Conservation (phyloP, 2,888 invertebrate species). For the Drosophila kambysellisi region DNA sequence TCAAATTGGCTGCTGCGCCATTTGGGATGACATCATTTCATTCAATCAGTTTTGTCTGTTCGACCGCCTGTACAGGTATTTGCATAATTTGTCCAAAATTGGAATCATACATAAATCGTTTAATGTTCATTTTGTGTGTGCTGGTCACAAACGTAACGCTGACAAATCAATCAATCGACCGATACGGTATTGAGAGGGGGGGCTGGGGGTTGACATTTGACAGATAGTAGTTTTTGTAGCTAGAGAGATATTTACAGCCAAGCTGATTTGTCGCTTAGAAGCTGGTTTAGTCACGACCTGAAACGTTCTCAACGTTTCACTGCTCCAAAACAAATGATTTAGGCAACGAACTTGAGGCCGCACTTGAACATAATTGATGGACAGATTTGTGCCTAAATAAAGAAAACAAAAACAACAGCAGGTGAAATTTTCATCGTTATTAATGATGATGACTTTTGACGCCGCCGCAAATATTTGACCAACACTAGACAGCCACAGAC, state of each 20-base stretch:
- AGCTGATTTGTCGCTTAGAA: slow-evolving; percentile 18
- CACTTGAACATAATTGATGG: slow-evolving; percentile 70
- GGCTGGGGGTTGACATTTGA: slow-evolving; percentile 45
- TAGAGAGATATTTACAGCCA: slow-evolving; percentile 7
- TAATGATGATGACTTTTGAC: slow-evolving; percentile 79
- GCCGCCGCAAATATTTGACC: slow-evolving; percentile 73
- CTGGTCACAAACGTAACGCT: slow-evolving; percentile 57
- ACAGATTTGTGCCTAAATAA: slow-evolving; percentile 61
- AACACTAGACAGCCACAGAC: slow-evolving; percentile 59
- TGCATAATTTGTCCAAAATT: slow-evolving; percentile 77
- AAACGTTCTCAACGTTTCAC: slow-evolving; percentile 14
- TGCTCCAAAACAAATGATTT: slow-evolving; percentile 52
- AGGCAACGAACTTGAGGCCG: slow-evolving; percentile 54
- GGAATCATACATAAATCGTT: slow-evolving; percentile 65
- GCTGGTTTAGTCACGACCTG: slow-evolving; percentile 15
- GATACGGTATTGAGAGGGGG: background rate
- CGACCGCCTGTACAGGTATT: slow-evolving; percentile 35
- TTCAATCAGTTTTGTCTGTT: slow-evolving; percentile 15
- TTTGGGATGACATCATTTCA: slow-evolving; percentile 65
- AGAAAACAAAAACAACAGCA: slow-evolving; percentile 66
- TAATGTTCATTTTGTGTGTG: slow-evolving; percentile 47
- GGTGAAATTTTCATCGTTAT: slow-evolving; percentile 78
- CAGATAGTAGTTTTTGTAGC: slow-evolving; percentile 31
- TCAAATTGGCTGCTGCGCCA: slow-evolving; percentile 33
- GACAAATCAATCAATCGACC: slow-evolving; percentile 73